Percentiles rank a stretch among this genome's conserved stretches.
phyloP scores from a whole-genome alignment of 2,888 invertebrate genomes.

The Plebejus anna region DNA sequence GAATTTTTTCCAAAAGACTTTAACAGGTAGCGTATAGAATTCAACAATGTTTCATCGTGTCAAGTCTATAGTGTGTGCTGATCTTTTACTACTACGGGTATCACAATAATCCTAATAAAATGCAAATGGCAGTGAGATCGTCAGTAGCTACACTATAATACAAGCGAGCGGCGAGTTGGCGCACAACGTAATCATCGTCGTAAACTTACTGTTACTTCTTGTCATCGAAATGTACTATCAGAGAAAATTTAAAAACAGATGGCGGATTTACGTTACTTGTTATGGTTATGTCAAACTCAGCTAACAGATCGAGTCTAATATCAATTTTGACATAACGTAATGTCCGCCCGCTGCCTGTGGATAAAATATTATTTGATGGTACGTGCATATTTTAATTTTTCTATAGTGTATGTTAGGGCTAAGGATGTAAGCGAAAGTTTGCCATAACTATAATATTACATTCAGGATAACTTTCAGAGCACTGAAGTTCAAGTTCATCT shows the following conservation, averaged over 20 bases:
- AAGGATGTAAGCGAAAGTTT: neutral
- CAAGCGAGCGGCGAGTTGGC: neutral
- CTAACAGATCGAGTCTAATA: too few relatives aligned
- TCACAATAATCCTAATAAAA: constrained; percentile 27
- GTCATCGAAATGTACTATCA: neutral
- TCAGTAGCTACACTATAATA: neutral
- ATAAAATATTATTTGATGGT: too few relatives aligned
- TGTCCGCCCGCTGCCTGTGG: too few relatives aligned
- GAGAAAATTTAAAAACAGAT: too few relatives aligned
- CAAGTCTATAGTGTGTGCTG: neutral
- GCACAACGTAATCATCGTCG: neutral
- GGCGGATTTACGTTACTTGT: too few relatives aligned
- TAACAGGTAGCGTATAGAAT: neutral
- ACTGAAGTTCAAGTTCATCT: too few relatives aligned
- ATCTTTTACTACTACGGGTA: neutral
- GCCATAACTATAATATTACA: too few relatives aligned
- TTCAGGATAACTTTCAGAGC: too few relatives aligned
- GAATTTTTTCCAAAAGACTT: too few relatives aligned
- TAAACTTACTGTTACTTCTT: neutral
- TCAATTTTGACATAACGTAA: too few relatives aligned
- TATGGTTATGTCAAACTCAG: too few relatives aligned
- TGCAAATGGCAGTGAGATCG: constrained; percentile 17
- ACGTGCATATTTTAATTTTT: neutral
- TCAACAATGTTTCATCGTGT: neutral
- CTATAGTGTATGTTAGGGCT: neutral